Evolutionary conservation across 1,140 invertebrate species (phyloP).

Genomic region (Sminthurides bifidus): DNA sequence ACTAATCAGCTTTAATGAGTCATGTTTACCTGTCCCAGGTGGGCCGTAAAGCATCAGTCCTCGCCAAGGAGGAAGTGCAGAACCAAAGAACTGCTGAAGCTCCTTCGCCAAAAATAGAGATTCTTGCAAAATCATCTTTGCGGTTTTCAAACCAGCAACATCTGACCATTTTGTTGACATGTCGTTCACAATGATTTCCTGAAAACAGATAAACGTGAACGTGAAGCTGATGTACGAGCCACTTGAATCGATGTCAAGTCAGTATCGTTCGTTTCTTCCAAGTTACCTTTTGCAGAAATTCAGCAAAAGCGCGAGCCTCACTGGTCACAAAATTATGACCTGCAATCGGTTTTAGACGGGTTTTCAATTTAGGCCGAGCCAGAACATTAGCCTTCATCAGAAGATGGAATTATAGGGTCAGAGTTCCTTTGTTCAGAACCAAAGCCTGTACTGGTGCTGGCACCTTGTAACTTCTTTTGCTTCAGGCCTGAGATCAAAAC

Average conservation of each 20-base stretch:
- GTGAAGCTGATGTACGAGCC: too few relatives aligned
- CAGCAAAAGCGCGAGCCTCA: slow-evolving; percentile 44
- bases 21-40: slow-evolving; percentile 51
- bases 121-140: slow-evolving; percentile 76
- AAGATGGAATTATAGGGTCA: too few relatives aligned
- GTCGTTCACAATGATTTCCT: slow-evolving; percentile 55
- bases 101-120: slow-evolving; percentile 72
- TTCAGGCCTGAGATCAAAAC: too few relatives aligned
- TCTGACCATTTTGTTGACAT: slow-evolving; percentile 51
- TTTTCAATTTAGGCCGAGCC: too few relatives aligned
- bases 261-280: too few relatives aligned
- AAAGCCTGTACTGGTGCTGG: too few relatives aligned
- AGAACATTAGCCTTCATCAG: too few relatives aligned
- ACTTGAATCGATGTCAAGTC: too few relatives aligned
- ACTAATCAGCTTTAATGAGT: too few relatives aligned
- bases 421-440: too few relatives aligned
- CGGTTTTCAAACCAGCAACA: slow-evolving; percentile 59
- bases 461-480: too few relatives aligned
- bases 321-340: slow-evolving; percentile 38
- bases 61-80: slow-evolving; percentile 68
- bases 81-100: slow-evolving; percentile 71
- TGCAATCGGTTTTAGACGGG: slow-evolving; percentile 38
- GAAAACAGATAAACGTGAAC: too few relatives aligned
- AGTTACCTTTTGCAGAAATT: slow-evolving; percentile 41
- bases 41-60: slow-evolving; percentile 75